Conservation (phyloP, 1,140 invertebrate genomes). For the Cylas formicarius region DNA sequence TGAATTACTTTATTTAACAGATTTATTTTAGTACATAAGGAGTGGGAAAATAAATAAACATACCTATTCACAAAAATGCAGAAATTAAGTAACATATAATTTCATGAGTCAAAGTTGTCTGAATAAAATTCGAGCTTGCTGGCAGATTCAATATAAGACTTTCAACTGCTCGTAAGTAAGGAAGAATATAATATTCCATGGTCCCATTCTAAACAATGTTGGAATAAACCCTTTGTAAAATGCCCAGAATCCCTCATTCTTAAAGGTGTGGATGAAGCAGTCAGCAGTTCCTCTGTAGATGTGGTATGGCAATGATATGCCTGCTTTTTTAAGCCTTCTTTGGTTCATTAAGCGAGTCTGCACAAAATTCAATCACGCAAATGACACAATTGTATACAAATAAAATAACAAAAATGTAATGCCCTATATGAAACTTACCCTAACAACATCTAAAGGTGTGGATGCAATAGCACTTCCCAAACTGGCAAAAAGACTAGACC, state of each 20-base stretch:
- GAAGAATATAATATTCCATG: constrained; percentile 95
- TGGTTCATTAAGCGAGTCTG: constrained; percentile 92
- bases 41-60: too few relatives aligned
- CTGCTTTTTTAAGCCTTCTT: constrained; percentile 53
- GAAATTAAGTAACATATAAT: too few relatives aligned
- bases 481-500: constrained; percentile 86
- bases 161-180: constrained; percentile 91
- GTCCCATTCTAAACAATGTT: constrained; percentile 73
- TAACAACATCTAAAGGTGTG: constrained; percentile 90
- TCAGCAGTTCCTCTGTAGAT: constrained; percentile 83
- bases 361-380: constrained; percentile 36
- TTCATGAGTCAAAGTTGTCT: too few relatives aligned
- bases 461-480: constrained; percentile 87
- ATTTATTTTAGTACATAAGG: too few relatives aligned
- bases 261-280: constrained; percentile 79
- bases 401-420: constrained; percentile 1
- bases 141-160: constrained; percentile 47
- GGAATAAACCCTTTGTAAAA: constrained; percentile 81
- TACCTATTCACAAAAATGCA: too few relatives aligned
- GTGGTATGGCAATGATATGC: constrained; percentile 41
- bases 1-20: too few relatives aligned
- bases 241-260: constrained; percentile 70
- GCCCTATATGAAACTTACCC: constrained; percentile 57
- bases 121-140: too few relatives aligned
- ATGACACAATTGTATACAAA: background rate